Percentiles rank a stretch among this genome's conserved stretches.
Conservation (phyloP, 1,140 invertebrate species). For the Ladona fulva region DNA sequence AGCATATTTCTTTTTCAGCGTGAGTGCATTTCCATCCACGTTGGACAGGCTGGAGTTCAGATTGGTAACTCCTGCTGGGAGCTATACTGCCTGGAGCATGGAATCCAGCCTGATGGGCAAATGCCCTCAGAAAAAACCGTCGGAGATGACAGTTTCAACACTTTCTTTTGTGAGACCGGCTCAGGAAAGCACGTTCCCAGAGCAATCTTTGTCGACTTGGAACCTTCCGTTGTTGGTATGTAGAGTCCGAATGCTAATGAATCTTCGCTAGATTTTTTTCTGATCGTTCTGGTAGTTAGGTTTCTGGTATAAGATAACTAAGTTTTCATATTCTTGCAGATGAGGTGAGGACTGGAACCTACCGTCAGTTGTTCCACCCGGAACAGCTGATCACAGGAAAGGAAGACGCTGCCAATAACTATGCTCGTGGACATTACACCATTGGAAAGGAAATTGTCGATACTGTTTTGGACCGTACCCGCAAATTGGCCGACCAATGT, state of each 20-base stretch:
- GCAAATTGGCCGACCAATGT: slow-evolving; percentile 78
- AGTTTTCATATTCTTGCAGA: slow-evolving; percentile 39
- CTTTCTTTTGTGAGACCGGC: slow-evolving; percentile 84
- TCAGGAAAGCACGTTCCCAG: slow-evolving; percentile 78
- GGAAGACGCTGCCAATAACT: slow-evolving; percentile 85
- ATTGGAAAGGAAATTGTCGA: slow-evolving; percentile 84
- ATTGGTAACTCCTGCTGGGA: slow-evolving; percentile 83
- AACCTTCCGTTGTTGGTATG: slow-evolving; percentile 77
- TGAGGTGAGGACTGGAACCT: slow-evolving; percentile 73
- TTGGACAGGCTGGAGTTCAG: slow-evolving; percentile 83
- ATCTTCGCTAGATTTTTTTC: too few species aligned
- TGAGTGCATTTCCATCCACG: slow-evolving; percentile 80
- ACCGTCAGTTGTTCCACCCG: slow-evolving; percentile 76
- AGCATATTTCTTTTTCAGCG: slow-evolving; percentile 40
- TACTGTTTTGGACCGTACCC: slow-evolving; percentile 63
- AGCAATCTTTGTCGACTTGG: slow-evolving; percentile 74
- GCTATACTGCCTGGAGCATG: slow-evolving; percentile 82
- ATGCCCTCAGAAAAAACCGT: slow-evolving; percentile 55
- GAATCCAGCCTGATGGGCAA: slow-evolving; percentile 78
- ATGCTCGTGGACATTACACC: slow-evolving; percentile 83
- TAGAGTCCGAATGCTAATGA: slow-evolving; percentile 12
- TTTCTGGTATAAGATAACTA: neutral
- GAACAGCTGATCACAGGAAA: slow-evolving; percentile 78
- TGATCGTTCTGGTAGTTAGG: too few species aligned
- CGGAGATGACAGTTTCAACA: slow-evolving; percentile 76